A percentile compares a stretch with the other conserved stretches of the same genome.
These are phyloP conservation scores for Pseudomyrmex pallidus DNA, from an alignment of 1,140 invertebrate species.

Conservation along the genomic window DNA sequence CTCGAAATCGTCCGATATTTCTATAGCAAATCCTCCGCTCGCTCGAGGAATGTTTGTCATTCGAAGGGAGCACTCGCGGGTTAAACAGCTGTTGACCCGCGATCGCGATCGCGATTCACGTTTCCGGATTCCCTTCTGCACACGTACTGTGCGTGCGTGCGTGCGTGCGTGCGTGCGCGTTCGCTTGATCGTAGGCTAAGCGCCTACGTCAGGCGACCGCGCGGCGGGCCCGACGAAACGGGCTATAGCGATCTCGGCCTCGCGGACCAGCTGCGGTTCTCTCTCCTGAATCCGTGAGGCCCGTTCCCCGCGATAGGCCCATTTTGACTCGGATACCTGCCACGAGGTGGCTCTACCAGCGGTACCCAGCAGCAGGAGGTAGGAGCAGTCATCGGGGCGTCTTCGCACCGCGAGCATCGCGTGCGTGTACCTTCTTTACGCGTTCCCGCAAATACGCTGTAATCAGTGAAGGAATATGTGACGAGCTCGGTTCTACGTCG, in stretches of 20 bases:
- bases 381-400: constrained; percentile 83
- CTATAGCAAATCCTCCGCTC: not conserved
- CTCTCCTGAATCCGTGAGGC: constrained; percentile 66
- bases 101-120: constrained; percentile 49
- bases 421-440: constrained; percentile 67
- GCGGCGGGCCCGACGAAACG: constrained; percentile 52
- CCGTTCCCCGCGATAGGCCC: constrained; percentile 69
- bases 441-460: constrained; percentile 50
- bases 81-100: constrained; percentile 57
- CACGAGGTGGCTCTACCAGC: constrained; percentile 85
- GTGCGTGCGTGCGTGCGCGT: constrained; percentile 42
- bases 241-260: constrained; percentile 29
- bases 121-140: constrained; percentile 43
- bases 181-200: not conserved
- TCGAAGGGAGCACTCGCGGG: constrained; percentile 13
- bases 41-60: too few relatives aligned
- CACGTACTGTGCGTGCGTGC: constrained; percentile 43
- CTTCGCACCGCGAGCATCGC: constrained; percentile 82
- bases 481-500: constrained; percentile 2
- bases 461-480: constrained; percentile 3
- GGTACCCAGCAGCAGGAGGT: constrained; percentile 81
- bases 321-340: constrained; percentile 77
- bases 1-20: too few relatives aligned
- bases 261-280: constrained; percentile 61
- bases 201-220: constrained; percentile 1